Conservation (phyloP, 2,888 invertebrate genomes). For the Brachycybe producta region DNA sequence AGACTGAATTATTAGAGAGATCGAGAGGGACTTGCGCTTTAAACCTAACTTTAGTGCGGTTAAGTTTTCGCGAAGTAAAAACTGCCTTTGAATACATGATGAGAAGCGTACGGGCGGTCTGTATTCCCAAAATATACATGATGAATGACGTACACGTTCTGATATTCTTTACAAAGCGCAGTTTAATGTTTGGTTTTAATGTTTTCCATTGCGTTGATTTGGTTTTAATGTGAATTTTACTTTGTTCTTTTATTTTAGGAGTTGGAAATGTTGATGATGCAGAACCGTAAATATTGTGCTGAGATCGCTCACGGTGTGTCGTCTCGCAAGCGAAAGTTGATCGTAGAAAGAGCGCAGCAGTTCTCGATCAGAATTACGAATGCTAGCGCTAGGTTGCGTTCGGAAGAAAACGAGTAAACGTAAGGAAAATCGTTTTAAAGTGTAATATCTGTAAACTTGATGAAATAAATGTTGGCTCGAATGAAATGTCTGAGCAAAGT, state of each 20-base stretch:
- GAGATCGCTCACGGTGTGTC: slow-evolving; percentile 97
- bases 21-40: too few relatives aligned
- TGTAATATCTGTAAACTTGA: too few relatives aligned
- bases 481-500: too few relatives aligned
- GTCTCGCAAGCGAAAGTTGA: slow-evolving; percentile 89
- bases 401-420: slow-evolving; percentile 94
- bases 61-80: too few relatives aligned
- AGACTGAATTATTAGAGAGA: too few relatives aligned
- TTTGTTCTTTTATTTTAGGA: slow-evolving; percentile 47
- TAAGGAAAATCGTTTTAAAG: too few relatives aligned
- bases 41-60: too few relatives aligned
- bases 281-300: slow-evolving; percentile 91
- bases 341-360: slow-evolving; percentile 94
- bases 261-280: slow-evolving; percentile 96
- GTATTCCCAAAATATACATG: background rate
- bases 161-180: background rate
- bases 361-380: slow-evolving; percentile 91
- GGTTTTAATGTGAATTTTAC: background rate
- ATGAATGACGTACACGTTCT: background rate
- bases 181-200: background rate
- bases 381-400: slow-evolving; percentile 86
- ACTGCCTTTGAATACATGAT: too few relatives aligned
- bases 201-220: too few relatives aligned
- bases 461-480: too few relatives aligned
- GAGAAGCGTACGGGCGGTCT: slow-evolving; percentile 9